Percentiles rank a stretch among this genome's conserved stretches.
phyloP scores from a whole-genome alignment of 2,797 vertebrate genomes.

The Salarias fasciatus region DNA sequence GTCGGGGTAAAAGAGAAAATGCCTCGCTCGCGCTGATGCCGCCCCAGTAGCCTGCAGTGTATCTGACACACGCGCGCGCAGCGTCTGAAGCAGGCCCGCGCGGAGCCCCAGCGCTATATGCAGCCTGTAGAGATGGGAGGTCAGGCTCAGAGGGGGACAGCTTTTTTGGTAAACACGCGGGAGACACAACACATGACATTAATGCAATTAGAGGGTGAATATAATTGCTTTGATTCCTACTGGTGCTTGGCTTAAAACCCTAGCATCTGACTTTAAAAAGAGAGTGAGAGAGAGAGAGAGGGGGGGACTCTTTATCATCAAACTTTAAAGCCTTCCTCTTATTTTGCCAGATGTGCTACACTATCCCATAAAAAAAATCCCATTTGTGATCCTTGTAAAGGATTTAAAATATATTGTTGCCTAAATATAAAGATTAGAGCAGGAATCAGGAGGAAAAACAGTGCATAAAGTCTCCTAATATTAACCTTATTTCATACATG shows the following conservation, averaged over 20 bases:
- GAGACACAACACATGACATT: slow-evolving; percentile 79
- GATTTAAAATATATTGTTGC: not conserved
- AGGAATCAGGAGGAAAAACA: slow-evolving; percentile 6
- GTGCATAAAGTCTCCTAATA: not conserved
- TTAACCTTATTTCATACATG: slow-evolving; percentile 12
- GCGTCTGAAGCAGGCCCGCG: slow-evolving; percentile 54
- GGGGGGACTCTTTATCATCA: not conserved
- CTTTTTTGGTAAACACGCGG: slow-evolving; percentile 75
- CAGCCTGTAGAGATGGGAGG: slow-evolving; percentile 79
- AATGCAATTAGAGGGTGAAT: slow-evolving; percentile 75
- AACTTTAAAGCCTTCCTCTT: not conserved
- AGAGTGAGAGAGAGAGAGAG: too few relatives aligned
- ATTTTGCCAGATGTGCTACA: too few relatives aligned
- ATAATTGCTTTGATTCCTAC: slow-evolving; percentile 58
- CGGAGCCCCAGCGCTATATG: slow-evolving; percentile 76
- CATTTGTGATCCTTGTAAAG: too few relatives aligned
- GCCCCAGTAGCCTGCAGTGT: slow-evolving; percentile 64
- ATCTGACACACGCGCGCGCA: slow-evolving; percentile 46
- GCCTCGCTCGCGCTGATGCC: too few relatives aligned
- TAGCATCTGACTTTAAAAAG: slow-evolving; percentile 11
- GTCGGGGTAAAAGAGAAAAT: slow-evolving; percentile 79
- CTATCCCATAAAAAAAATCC: too few relatives aligned
- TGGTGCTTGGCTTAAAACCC: slow-evolving; percentile 40
- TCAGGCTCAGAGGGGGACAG: slow-evolving; percentile 64
- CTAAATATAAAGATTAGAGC: slow-evolving; percentile 20